These are phyloP conservation scores for Noctua janthe DNA, from an alignment of 2,888 invertebrate genomes.

Conservation along the genomic window DNA sequence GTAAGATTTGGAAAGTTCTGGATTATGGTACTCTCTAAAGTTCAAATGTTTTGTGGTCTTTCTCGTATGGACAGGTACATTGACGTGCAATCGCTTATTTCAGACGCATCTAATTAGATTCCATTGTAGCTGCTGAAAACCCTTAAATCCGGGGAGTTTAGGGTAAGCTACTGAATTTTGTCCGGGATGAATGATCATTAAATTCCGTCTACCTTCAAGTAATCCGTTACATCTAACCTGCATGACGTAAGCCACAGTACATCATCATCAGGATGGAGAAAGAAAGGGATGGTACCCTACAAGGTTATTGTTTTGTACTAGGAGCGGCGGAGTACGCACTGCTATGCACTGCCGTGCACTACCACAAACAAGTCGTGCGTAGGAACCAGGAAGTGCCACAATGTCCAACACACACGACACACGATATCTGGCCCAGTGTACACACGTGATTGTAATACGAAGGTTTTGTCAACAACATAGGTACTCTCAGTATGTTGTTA, in stretches of 20 bases:
- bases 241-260: not conserved
- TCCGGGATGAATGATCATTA: not conserved
- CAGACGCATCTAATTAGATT: not conserved
- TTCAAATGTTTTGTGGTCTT: too few relatives aligned
- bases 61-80: not conserved
- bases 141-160: not conserved
- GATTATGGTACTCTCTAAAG: not conserved
- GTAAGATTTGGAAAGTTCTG: not conserved
- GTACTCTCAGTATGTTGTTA: slow-evolving; percentile 14
- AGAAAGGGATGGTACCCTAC: not conserved
- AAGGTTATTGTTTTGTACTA: slow-evolving; percentile 1
- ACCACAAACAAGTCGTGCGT: slow-evolving; percentile 58
- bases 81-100: not conserved
- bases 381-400: slow-evolving; percentile 57
- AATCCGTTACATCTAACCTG: not conserved
- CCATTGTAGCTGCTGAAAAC: not conserved
- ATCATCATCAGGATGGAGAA: not conserved
- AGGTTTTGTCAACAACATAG: not conserved
- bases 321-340: not conserved
- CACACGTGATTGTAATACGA: not conserved
- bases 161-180: not conserved
- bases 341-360: not conserved
- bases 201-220: not conserved
- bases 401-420: slow-evolving; percentile 10
- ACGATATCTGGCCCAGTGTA: slow-evolving; percentile 12